Evolutionary conservation across 2,113 vertebrate genomes (phyloP), one percentile per base, ranked within the genome.

Genomic region (Accipiter cooperii): DNA sequence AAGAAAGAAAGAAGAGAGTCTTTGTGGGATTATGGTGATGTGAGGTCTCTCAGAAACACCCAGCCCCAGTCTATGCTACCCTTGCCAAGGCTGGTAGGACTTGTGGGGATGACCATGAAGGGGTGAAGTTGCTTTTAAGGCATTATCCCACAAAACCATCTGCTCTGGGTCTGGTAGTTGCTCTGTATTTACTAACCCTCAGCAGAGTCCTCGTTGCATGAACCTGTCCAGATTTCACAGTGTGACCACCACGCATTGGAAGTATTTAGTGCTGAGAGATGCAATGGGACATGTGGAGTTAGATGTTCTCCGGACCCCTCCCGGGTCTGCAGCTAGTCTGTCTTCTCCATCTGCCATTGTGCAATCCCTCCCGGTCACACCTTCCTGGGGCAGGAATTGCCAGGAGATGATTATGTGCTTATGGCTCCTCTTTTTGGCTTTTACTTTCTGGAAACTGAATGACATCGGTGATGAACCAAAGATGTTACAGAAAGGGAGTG

Each of bases 261-360:
- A 87, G 40, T 20, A 81, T 69, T 83, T 49, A 83, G 38, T 34
- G 73, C 21, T 42, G 73, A 90, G 61, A 60, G 25, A 74, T 0
- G 1, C 29, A 47, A 33, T 4, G 15, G n/a, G 60, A 74, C 3
- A 3, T 8, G 11, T 12, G 54, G 80, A 60, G 33, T 60, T 21
- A 49, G 61, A 22, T 0, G 2, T 21, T 84, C 66, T 74, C 38
- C 26, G 28, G 34, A 5, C 13, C 19, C 31, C 20, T 63, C 58
- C 54, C 1, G 0, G 65, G 22, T 44, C 54, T 44, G 54, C 1
- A 2, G 57, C 26, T 1, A 2, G 10, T 28, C 33, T 1, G 0
- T 19, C 60, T 77, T 28, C 60, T 83, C 84, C 75, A 36, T 63
- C 69, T 71, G 54, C 28, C 2, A 1, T 49, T n/a, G 51, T 34